These are phyloP conservation scores for Nasua narica DNA, from an alignment of 2,797 vertebrate species.

Conservation along the genomic window DNA sequence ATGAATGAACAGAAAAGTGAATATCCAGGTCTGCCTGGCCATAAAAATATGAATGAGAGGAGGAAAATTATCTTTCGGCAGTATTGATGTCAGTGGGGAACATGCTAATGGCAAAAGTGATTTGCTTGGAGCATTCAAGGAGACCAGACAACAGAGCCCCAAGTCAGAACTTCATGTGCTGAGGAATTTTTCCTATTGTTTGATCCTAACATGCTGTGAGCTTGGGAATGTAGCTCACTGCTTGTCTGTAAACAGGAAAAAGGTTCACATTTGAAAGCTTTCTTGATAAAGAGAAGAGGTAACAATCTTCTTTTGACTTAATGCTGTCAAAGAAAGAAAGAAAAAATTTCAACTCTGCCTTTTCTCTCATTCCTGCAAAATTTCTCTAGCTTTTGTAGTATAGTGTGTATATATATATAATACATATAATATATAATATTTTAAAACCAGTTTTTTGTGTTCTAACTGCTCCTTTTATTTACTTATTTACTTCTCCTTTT, in stretches of 20 bases:
- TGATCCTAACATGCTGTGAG: background rate
- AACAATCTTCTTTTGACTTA: background rate
- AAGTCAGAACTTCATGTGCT: background rate
- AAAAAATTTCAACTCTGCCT: background rate
- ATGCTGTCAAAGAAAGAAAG: background rate
- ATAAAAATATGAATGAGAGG: background rate
- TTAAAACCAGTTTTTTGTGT: background rate
- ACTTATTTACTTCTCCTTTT: background rate
- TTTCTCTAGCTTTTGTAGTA: background rate
- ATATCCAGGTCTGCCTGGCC: background rate
- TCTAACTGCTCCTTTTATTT: background rate
- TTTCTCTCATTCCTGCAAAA: background rate
- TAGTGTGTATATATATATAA: background rate
- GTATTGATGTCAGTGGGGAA: background rate
- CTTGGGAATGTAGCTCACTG: background rate
- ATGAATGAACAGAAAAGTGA: background rate
- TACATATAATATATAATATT: no score
- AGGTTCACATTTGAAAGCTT: background rate
- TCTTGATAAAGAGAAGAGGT: background rate
- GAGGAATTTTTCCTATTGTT: background rate
- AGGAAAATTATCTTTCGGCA: background rate
- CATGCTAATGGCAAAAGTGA: background rate
- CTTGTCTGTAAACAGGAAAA: background rate
- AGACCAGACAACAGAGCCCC: background rate
- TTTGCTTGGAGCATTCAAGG: background rate